Percentiles rank a stretch among this genome's conserved stretches.
Evolutionary conservation across 2,797 vertebrate species (phyloP).

Genomic region (Ataeniobius toweri): DNA sequence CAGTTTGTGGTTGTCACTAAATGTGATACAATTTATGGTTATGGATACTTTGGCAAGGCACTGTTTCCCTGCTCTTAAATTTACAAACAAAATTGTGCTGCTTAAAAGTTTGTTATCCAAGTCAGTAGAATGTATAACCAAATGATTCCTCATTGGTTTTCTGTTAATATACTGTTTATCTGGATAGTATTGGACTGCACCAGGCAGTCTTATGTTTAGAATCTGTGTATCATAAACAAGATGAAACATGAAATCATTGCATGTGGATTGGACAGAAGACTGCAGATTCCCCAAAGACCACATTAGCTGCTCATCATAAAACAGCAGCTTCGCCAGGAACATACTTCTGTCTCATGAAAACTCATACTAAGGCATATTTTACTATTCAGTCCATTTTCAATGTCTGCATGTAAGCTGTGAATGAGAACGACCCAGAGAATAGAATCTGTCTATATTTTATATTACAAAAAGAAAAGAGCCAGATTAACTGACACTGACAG

Average conservation of each 20-base stretch:
- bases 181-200: constrained; percentile 31
- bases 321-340: constrained; percentile 26
- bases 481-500: constrained; percentile 20
- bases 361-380: constrained; percentile 11
- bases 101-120: not conserved
- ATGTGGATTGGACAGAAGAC: constrained; percentile 32
- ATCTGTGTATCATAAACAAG: constrained; percentile 5
- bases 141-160: not conserved
- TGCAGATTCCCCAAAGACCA: constrained; percentile 37
- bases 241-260: constrained; percentile 37
- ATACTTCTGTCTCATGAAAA: not conserved
- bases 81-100: not conserved
- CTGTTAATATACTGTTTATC: not conserved
- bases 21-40: not conserved
- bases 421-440: constrained; percentile 17
- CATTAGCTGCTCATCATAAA: constrained; percentile 56
- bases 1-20: not conserved
- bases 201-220: constrained; percentile 29
- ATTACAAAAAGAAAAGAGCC: constrained; percentile 29
- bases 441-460: constrained; percentile 19
- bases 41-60: not conserved
- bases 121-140: not conserved
- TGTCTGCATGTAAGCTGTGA: constrained; percentile 13
- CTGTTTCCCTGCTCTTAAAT: not conserved
- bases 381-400: constrained; percentile 14